Conservation (phyloP, 2,113 vertebrate species). For the Oryzias celebensis region DNA sequence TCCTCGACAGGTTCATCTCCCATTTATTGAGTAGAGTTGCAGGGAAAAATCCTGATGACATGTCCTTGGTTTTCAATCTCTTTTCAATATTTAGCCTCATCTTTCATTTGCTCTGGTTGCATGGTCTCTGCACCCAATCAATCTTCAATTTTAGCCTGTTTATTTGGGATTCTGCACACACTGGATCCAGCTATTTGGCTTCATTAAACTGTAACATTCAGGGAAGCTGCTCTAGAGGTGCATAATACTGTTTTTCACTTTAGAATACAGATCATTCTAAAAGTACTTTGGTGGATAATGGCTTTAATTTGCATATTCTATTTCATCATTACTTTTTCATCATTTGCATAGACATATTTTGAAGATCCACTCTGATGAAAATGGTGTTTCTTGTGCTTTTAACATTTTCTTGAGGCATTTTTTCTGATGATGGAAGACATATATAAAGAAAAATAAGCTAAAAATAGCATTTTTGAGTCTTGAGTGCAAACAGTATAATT, state of each 20-base stretch:
- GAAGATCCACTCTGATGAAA: neutral
- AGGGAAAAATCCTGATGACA: conserved; percentile 34
- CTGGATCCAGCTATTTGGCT: conserved; percentile 15
- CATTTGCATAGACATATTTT: neutral
- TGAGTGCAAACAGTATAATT: too few species aligned
- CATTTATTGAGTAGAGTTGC: conserved; percentile 35
- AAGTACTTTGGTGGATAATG: too few species aligned
- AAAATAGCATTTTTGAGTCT: too few species aligned
- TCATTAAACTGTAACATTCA: conserved; percentile 1
- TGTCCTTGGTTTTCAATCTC: conserved; percentile 54
- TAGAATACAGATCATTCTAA: neutral
- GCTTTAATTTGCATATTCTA: too few species aligned
- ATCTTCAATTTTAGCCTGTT: conserved; percentile 34
- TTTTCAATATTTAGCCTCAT: conserved; percentile 44
- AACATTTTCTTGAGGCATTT: too few species aligned
- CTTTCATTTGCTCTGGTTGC: conserved; percentile 5
- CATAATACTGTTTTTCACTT: neutral
- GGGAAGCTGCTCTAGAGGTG: conserved; percentile 9
- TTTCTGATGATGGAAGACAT: too few species aligned
- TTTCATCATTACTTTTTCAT: too few species aligned
- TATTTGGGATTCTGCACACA: conserved; percentile 12
- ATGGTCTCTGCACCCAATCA: conserved; percentile 11
- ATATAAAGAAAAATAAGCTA: too few species aligned
- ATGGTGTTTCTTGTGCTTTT: too few species aligned
- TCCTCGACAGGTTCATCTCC: conserved; percentile 35